Evolutionary conservation across 2,888 invertebrate genomes (phyloP).

Genomic region (Archips xylosteana): DNA sequence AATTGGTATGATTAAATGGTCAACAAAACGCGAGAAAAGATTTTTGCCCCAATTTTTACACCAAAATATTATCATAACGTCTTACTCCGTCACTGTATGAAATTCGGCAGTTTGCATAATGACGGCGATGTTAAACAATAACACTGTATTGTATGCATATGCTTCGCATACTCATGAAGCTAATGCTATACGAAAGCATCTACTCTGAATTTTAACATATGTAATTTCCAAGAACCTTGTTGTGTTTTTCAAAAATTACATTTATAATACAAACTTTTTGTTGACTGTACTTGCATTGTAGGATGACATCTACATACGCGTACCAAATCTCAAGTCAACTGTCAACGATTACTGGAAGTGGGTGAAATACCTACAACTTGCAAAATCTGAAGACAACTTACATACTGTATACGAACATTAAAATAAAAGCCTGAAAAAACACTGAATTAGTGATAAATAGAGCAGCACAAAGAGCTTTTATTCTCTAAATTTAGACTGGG

Average conservation of each 20-base stretch:
- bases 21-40: not conserved
- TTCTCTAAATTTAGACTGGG: not conserved
- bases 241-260: too few relatives aligned
- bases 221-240: not conserved
- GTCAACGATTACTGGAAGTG: too few relatives aligned
- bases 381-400: too few relatives aligned
- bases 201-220: not conserved
- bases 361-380: too few relatives aligned
- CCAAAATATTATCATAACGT: not conserved
- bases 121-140: constrained; percentile 17
- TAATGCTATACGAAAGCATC: not conserved
- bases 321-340: too few relatives aligned
- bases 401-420: too few relatives aligned
- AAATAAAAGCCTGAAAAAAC: not conserved
- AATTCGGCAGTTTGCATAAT: constrained; percentile 13
- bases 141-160: constrained; percentile 36
- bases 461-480: not conserved
- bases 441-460: not conserved
- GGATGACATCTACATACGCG: too few relatives aligned
- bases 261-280: too few relatives aligned
- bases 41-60: not conserved
- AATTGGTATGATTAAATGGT: not conserved
- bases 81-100: not conserved
- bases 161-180: constrained; percentile 21
- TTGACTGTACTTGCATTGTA: too few relatives aligned